A percentile compares a stretch with the other conserved stretches of the same genome.
phyloP scores from a whole-genome alignment of 1,140 invertebrate species.

The Popillia japonica region DNA sequence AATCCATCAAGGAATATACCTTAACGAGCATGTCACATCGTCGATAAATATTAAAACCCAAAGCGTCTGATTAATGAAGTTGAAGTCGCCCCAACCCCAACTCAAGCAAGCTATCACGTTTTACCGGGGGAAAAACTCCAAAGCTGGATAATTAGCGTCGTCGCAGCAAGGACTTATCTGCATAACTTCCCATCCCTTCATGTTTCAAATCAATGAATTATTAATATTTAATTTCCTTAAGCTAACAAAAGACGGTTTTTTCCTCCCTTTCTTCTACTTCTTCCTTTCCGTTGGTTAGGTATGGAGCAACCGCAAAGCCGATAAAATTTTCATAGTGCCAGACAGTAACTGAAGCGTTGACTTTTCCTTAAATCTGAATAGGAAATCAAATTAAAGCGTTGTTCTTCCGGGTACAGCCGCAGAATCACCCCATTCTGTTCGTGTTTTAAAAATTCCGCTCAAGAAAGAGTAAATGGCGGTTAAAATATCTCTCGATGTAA shows the following conservation, averaged over 20 bases:
- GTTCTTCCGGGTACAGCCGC: too few species aligned
- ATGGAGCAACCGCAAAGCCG: background rate
- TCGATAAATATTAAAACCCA: too few species aligned
- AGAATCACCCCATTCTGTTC: background rate
- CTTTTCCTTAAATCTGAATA: background rate
- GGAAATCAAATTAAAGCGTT: background rate
- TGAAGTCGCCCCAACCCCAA: too few species aligned
- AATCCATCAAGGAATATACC: too few species aligned
- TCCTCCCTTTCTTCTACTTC: too few species aligned
- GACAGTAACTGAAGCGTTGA: background rate
- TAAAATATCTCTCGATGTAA: background rate
- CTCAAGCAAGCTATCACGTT: background rate
- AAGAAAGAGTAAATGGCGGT: background rate
- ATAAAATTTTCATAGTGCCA: background rate
- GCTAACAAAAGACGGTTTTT: background rate
- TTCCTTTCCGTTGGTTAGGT: too few species aligned
- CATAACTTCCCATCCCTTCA: background rate
- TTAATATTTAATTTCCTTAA: conserved; percentile 12
- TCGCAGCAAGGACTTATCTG: background rate
- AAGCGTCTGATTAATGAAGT: too few species aligned
- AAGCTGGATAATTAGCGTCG: background rate
- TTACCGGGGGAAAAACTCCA: background rate
- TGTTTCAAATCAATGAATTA: background rate
- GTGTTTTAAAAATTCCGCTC: background rate
- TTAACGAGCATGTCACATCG: too few species aligned